Conservation (phyloP, 2,888 invertebrate genomes). For the Endotricha flammealis region DNA sequence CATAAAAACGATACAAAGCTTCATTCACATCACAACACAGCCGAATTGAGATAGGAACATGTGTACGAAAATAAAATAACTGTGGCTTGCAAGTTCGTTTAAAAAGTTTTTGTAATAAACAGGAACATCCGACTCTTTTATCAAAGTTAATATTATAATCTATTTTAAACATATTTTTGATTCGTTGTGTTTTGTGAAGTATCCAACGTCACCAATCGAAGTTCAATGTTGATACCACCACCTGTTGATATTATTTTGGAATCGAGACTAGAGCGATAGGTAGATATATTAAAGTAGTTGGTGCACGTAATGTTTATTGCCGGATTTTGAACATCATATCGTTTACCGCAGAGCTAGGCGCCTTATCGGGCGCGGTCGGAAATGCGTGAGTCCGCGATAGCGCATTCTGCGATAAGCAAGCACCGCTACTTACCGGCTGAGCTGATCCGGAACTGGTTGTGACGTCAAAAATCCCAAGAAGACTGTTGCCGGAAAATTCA, state of each 20-base stretch:
- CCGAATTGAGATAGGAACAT: conserved; percentile 6
- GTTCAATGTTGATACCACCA: no score
- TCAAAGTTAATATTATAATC: no score
- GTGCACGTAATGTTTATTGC: conserved; percentile 18
- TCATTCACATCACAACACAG: conserved; percentile 14
- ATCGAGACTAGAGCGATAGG: background rate
- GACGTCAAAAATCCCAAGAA: conserved; percentile 67
- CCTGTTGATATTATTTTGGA: conserved; percentile 9
- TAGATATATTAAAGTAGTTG: conserved; percentile 6
- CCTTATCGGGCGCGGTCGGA: conserved; percentile 77
- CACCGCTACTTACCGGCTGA: conserved; percentile 75
- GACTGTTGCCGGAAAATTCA: conserved; percentile 52
- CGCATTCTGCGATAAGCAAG: conserved; percentile 74
- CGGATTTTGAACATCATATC: conserved; percentile 39
- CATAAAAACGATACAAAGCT: conserved; percentile 26
- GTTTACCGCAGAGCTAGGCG: conserved; percentile 38
- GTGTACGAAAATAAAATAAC: no score
- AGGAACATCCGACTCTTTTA: no score
- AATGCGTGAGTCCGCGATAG: conserved; percentile 76
- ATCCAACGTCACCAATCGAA: no score
- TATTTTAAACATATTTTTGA: no score
- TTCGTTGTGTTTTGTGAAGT: no score
- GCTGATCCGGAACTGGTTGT: conserved; percentile 74
- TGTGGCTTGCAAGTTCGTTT: no score
- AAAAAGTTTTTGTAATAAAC: no score